Base-by-base conservation (phyloP, 1,140 invertebrate species). In the Drosophila watanabei region DNA sequence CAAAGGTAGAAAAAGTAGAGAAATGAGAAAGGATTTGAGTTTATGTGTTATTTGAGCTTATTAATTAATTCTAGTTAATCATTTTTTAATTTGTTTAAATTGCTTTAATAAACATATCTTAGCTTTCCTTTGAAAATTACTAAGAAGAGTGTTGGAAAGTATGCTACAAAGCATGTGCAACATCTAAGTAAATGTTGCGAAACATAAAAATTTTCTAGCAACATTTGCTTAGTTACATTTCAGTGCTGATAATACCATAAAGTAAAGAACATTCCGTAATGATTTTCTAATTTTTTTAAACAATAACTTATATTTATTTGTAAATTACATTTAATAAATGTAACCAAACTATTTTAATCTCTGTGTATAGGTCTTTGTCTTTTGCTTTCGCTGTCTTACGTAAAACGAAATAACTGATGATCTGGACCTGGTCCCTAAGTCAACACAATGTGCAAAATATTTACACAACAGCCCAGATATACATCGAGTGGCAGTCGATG, bases 371-470 rank as follows among this genome's bases (percentile, higher is more conserved):
- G 9, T 6, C 11, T 48, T 24, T 16, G 18, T 10, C 11, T 65
- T 46, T 65, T 46, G 14, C 32, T 35, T 41, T 11, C 20, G 8
- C 20, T 30, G 16, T 14, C 35, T 68, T 66, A 33, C 45, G 49
- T 54, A 52, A 52, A 33, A n/a, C 52, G 10, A 69, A 41, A 32
- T n/a, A 28, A 41, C 63, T 43, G 30, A 43, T 52, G 64, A 48
- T 68, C 43, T n/a, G 58, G 24, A 45, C n/a, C n/a, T 68, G 24
- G 33, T 32, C n/a, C 30, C 37, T 69, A 37, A 18, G 66, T 69
- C 30, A 49, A 68, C 46, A 70, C 43, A 30, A 11, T 35, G 8
- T 33, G 63, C 20, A 28, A 68, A 69, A 70, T 69, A 70, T 69
- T 69, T 68, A 46, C 46, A 16, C 16, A 18, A 14, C 33, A 30